Conservation (phyloP, 2,888 invertebrate species). For the Zaprionus bogoriensis region DNA sequence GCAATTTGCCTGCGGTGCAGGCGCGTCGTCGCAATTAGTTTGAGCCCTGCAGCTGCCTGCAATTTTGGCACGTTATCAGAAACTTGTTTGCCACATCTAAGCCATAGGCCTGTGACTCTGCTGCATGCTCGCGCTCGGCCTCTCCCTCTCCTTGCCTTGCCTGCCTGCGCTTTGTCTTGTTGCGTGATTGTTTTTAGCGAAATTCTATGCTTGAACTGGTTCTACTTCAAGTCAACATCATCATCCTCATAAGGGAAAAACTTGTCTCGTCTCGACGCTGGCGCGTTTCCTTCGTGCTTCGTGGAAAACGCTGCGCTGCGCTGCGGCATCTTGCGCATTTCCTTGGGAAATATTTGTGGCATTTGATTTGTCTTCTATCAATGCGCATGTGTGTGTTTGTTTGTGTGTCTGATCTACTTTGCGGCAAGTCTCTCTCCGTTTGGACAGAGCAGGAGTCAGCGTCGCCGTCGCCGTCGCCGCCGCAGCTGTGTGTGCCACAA, state of each 20-base stretch:
- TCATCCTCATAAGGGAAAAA: constrained; percentile 58
- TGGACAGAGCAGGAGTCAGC: constrained; percentile 22
- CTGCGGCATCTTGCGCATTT: constrained; percentile 76
- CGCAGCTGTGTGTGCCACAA: constrained; percentile 49
- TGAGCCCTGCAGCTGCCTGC: constrained; percentile 19
- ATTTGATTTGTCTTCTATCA: constrained; percentile 61
- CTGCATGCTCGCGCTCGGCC: background rate
- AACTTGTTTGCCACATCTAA: constrained; percentile 59
- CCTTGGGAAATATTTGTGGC: constrained; percentile 79
- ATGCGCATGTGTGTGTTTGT: no score
- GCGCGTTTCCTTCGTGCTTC: constrained; percentile 49
- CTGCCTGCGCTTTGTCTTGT: constrained; percentile 30
- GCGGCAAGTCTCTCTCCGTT: constrained; percentile 13
- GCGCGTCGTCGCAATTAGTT: constrained; percentile 55
- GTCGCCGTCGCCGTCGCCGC: no score
- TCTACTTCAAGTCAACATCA: constrained; percentile 38
- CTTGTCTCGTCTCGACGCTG: constrained; percentile 37
- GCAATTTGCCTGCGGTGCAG: constrained; percentile 19
- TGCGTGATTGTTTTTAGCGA: constrained; percentile 52
- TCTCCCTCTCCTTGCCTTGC: constrained; percentile 6
- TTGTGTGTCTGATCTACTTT: constrained; percentile 67
- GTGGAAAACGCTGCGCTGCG: constrained; percentile 54
- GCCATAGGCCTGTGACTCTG: background rate
- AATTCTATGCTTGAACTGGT: constrained; percentile 55
- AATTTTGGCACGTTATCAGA: constrained; percentile 65